Evolutionary conservation across 64 coral and sea anemone genomes (phyloP).

Genomic region (Dendronephthya gigantea): DNA sequence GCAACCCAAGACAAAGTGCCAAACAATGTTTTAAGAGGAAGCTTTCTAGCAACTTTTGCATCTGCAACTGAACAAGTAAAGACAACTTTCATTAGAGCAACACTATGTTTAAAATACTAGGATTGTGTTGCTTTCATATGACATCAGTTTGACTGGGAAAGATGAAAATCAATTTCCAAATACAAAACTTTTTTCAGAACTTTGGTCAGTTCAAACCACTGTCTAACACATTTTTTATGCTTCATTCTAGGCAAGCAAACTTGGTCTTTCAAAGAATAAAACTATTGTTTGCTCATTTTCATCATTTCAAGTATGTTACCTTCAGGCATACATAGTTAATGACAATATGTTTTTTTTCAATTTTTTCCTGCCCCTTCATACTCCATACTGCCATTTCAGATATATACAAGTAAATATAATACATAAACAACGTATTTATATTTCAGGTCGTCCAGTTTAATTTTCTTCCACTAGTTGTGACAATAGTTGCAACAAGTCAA

Average conservation of each 20-base stretch:
- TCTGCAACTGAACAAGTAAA: constrained; percentile 94
- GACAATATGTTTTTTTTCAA: not conserved
- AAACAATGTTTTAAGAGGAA: constrained; percentile 58
- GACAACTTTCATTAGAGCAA: no score
- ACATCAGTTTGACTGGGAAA: no score
- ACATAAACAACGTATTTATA: not conserved
- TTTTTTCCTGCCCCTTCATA: not conserved
- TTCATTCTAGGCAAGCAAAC: constrained; percentile 75
- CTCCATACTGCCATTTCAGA: not conserved
- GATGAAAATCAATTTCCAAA: no score
- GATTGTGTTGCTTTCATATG: no score
- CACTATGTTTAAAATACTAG: not conserved
- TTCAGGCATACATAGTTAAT: not conserved
- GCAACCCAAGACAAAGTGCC: constrained; percentile 66
- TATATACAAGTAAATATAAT: not conserved
- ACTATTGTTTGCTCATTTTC: constrained; percentile 85
- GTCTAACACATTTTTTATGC: not conserved
- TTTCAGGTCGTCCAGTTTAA: constrained; percentile 83
- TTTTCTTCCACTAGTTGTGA: constrained; percentile 87
- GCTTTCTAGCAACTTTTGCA: constrained; percentile 89
- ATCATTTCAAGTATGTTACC: constrained; percentile 59
- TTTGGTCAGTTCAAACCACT: not conserved
- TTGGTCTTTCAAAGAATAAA: constrained; percentile 91
- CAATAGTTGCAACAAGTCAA: constrained; percentile 77
- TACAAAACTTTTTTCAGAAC: no score